phyloP scores from a whole-genome alignment of 2,113 vertebrate genomes.

The Neomonachus schauinslandi region DNA sequence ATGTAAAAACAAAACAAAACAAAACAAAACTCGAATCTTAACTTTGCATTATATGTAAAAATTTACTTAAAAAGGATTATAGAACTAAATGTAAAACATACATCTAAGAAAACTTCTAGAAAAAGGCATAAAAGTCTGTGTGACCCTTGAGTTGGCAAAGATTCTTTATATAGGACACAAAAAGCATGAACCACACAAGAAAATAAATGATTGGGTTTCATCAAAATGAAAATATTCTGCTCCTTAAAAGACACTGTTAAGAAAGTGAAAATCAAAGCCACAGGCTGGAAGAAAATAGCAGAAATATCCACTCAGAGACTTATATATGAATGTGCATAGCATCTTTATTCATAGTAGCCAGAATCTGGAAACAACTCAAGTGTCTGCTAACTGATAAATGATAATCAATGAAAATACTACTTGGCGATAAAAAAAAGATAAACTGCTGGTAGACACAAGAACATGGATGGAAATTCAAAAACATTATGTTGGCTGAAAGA shows the following conservation, averaged over 20 bases:
- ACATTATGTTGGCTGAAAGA: neutral
- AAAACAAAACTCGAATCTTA: neutral
- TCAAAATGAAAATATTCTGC: neutral
- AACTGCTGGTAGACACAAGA: neutral
- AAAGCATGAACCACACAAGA: neutral
- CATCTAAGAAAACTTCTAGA: neutral
- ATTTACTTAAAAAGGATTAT: neutral
- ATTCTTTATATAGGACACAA: neutral
- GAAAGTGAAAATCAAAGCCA: neutral
- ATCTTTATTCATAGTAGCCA: neutral
- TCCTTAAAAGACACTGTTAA: neutral
- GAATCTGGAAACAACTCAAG: neutral
- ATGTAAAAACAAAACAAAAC: neutral
- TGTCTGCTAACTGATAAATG: neutral
- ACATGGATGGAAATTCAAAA: neutral
- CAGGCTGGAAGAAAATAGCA: neutral
- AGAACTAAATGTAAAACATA: neutral
- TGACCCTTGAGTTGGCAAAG: neutral
- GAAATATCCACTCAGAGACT: neutral
- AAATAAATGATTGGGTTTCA: neutral
- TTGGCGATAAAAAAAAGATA: neutral
- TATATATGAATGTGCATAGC: neutral
- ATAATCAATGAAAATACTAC: neutral
- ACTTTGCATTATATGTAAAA: neutral
- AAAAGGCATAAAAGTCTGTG: neutral